Evolutionary conservation across 2,888 invertebrate species (phyloP).

Genomic region (Caenorhabditis zanzibari): DNA sequence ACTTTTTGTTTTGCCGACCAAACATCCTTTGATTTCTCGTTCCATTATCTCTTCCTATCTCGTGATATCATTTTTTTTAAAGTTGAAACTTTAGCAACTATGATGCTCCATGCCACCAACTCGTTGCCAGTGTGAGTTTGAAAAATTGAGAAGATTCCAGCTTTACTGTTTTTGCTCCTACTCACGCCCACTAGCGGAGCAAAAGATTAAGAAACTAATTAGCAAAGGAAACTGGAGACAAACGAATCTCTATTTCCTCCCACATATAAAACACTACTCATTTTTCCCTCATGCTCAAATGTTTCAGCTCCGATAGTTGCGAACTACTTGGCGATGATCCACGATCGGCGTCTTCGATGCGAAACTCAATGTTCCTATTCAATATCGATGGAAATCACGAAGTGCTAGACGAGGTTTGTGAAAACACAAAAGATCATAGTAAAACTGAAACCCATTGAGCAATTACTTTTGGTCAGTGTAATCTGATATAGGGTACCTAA

Average conservation of each 20-base stretch:
- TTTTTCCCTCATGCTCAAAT: conserved; percentile 31
- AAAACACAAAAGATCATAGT: conserved; percentile 19
- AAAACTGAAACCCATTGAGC: conserved; percentile 4
- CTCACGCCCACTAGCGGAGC: neutral
- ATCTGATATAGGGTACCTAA: conserved; percentile 19
- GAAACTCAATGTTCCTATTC: conserved; percentile 72
- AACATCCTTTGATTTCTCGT: neutral
- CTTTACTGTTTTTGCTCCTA: conserved; percentile 2
- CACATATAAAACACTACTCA: neutral
- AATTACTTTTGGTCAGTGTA: conserved; percentile 28
- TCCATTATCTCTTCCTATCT: conserved; percentile 2
- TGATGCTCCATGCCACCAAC: conserved; percentile 46
- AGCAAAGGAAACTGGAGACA: conserved; percentile 14
- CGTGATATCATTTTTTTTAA: conserved; percentile 11
- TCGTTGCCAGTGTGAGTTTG: conserved; percentile 58
- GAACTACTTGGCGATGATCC: conserved; percentile 68
- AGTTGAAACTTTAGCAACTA: conserved; percentile 22
- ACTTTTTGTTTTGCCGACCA: neutral
- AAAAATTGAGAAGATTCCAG: neutral
- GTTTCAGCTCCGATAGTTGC: conserved; percentile 73
- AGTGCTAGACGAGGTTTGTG: conserved; percentile 51
- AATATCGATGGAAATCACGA: conserved; percentile 64
- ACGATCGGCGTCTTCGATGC: conserved; percentile 62
- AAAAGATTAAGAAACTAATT: conserved; percentile 37
- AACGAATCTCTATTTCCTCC: conserved; percentile 4